Evolutionary conservation across 1,140 invertebrate species (phyloP), one percentile per base, ranked within the genome.

Genomic region (Oscheius sp.): DNA sequence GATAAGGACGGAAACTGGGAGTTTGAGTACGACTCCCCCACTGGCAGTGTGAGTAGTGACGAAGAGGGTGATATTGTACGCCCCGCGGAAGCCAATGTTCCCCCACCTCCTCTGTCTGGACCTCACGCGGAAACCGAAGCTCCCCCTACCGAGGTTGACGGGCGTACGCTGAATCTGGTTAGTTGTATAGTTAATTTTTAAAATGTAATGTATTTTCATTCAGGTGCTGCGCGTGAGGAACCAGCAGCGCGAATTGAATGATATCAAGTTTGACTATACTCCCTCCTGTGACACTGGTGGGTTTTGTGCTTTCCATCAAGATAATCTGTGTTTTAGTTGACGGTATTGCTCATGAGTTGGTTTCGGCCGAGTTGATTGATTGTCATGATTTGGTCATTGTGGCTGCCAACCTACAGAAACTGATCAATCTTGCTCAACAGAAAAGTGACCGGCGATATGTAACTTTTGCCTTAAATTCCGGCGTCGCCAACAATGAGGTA

Each of bases 261-360:
- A 99, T 84, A 99, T 98, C 77, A 89, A 94, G 78, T 98, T 98
- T 85, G 94, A 98, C 85, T 99, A 93, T 85, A 90, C 91, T 2
- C 89, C 91, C 15, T 92, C 78, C 68, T 26, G 79, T 85, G 95
- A 98, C 85, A 92, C 92, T 28, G 66, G 66, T 68, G 58, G 18
- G 45, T 2, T 34, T 36, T 32, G 7, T 31, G 34, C 28, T 13
- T 1, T 31, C 4, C 28, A 1, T 62, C 4, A 1, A 1, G 20
- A 34, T 31, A 10, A 62, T 7, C 28, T 65, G 4, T 15, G 36
- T 61, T 64, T 72, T 45, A 0, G 90, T 94, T 0, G 93, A 96
- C 85, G 94, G 94, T 49, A 95, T 97, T 68, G 93, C 95, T 2
- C 88, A 90, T 10, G 95, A 98, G 87, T 86, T 98, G 73, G 93